Evolutionary conservation across 2,797 vertebrate species (phyloP).

Genomic region (Antrozous pallidus): DNA sequence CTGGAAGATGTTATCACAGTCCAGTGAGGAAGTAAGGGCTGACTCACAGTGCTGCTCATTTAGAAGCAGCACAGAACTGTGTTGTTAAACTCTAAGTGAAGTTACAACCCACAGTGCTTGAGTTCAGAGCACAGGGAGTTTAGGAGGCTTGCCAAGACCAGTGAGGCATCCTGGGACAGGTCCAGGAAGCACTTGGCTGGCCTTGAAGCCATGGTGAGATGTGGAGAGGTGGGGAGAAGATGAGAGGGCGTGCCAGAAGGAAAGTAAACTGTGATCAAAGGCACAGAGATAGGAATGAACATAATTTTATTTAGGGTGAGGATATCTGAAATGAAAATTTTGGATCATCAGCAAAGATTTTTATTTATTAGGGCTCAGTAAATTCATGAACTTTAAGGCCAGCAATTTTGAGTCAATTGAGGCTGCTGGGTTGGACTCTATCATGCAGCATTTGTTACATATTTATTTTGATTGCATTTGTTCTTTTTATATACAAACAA

Average conservation of each 20-base stretch:
- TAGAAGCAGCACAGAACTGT: background rate
- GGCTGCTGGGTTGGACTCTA: background rate
- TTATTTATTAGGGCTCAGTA: background rate
- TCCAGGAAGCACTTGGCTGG: background rate
- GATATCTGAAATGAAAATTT: background rate
- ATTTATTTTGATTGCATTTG: background rate
- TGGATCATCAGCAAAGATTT: background rate
- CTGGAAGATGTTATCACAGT: background rate
- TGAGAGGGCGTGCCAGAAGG: background rate
- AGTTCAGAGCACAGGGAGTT: background rate
- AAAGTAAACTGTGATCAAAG: constrained; percentile 24
- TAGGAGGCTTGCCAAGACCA: background rate
- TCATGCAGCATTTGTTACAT: background rate
- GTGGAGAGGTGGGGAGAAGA: background rate
- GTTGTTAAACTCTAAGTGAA: background rate
- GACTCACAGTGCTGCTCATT: background rate
- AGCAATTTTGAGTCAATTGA: background rate
- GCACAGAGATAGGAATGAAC: background rate
- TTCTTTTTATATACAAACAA: background rate
- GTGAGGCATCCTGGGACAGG: background rate
- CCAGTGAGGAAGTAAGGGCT: background rate
- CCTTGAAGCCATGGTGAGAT: background rate
- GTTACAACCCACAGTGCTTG: background rate
- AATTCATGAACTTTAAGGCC: background rate
- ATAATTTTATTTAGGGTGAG: background rate